A percentile compares a stretch with the other conserved stretches of the same genome.
These are phyloP conservation scores for Theristicus caerulescens DNA, from an alignment of 2,113 vertebrate genomes.

Conservation along the genomic window DNA sequence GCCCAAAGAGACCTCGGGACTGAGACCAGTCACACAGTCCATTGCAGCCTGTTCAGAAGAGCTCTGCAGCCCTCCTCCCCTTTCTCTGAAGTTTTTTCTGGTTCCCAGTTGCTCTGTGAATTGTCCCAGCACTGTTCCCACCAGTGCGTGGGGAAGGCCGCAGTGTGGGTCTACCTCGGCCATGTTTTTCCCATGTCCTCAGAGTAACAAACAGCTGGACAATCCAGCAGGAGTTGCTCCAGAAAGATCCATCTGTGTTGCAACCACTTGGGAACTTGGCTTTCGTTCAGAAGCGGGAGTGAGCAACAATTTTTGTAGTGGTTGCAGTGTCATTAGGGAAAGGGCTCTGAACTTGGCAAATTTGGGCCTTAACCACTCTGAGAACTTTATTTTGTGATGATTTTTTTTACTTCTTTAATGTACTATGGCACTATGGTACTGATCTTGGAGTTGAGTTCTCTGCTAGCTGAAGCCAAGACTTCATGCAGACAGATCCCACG, in stretches of 20 bases:
- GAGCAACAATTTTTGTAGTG: neutral
- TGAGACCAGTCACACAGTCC: neutral
- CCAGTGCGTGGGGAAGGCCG: neutral
- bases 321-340: neutral
- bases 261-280: neutral
- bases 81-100: neutral
- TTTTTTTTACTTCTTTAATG: neutral
- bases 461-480: neutral
- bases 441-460: neutral
- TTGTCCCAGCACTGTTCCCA: neutral
- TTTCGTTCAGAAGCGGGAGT: neutral
- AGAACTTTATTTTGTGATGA: neutral
- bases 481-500: neutral
- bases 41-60: neutral
- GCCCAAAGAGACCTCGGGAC: neutral
- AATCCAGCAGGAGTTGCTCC: neutral
- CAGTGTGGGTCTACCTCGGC: neutral
- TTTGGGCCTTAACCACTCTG: accelerated
- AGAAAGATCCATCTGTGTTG: neutral
- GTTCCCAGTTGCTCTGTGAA: neutral
- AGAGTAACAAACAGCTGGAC: neutral
- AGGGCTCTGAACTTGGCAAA: neutral
- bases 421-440: neutral
- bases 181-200: neutral
- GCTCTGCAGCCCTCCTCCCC: neutral